Conservation (phyloP, 2,113 vertebrate species). For the Saccopteryx leptura region DNA sequence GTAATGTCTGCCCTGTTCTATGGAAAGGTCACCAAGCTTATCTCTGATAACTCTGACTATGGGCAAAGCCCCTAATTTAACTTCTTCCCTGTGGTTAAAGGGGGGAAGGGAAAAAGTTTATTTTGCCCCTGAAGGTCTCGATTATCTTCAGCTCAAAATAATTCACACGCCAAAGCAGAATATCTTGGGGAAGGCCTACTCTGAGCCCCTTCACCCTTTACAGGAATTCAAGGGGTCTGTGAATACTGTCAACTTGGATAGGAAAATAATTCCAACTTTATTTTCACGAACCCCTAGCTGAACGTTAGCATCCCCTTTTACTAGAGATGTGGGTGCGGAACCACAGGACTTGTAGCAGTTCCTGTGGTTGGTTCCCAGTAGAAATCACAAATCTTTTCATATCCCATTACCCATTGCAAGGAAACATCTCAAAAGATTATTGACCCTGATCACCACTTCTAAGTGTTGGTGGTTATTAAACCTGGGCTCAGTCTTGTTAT, state of each 20-base stretch:
- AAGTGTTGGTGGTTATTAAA: neutral
- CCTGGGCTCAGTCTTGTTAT: neutral
- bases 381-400: slow-evolving; percentile 38
- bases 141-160: neutral
- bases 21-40: neutral
- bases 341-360: neutral
- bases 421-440: slow-evolving; percentile 23
- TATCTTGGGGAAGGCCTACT: neutral
- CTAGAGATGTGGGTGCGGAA: neutral
- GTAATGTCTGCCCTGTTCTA: neutral
- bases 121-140: neutral
- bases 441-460: neutral
- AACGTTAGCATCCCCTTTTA: neutral
- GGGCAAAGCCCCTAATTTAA: neutral
- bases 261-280: neutral
- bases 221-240: neutral
- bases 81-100: neutral
- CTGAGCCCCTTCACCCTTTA: neutral
- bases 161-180: neutral
- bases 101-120: too few species aligned
- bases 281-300: neutral
- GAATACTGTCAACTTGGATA: neutral
- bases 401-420: neutral
- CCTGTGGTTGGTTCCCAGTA: neutral
- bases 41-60: neutral